Conservation (phyloP, 2,113 vertebrate species). For the Oreochromis spilurus region DNA sequence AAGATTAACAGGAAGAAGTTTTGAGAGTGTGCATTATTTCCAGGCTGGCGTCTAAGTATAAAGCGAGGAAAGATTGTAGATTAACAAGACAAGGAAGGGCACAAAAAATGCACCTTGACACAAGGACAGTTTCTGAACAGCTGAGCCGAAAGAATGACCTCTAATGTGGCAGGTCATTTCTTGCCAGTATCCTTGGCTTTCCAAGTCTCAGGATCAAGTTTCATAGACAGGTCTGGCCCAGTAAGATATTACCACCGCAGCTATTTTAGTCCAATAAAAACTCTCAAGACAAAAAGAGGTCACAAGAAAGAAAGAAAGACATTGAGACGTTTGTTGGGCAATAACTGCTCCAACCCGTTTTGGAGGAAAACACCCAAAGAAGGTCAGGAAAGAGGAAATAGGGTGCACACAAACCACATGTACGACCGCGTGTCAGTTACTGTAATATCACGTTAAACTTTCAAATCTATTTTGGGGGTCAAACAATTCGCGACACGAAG, state of each 20-base stretch:
- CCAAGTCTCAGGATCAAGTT: not conserved
- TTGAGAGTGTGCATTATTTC: not conserved
- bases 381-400: not conserved
- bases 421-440: not conserved
- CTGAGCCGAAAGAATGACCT: conserved; percentile 47
- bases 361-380: not conserved
- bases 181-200: not conserved
- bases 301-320: not conserved
- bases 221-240: not conserved
- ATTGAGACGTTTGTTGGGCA: not conserved
- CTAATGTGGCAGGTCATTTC: conserved; percentile 24
- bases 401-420: not conserved
- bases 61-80: conserved; percentile 26
- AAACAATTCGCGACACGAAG: not conserved
- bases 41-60: not conserved
- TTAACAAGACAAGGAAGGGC: not conserved
- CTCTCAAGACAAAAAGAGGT: not conserved
- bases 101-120: conserved; percentile 14
- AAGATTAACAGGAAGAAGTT: not conserved
- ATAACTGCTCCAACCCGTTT: not conserved
- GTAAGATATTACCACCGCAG: not conserved
- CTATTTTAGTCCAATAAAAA: not conserved
- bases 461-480: not conserved
- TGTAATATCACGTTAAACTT: not conserved
- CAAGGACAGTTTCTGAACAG: conserved; percentile 4